These are phyloP conservation scores for Penaeus vannamei DNA, from an alignment of 1,140 invertebrate genomes.

Conservation along the genomic window DNA sequence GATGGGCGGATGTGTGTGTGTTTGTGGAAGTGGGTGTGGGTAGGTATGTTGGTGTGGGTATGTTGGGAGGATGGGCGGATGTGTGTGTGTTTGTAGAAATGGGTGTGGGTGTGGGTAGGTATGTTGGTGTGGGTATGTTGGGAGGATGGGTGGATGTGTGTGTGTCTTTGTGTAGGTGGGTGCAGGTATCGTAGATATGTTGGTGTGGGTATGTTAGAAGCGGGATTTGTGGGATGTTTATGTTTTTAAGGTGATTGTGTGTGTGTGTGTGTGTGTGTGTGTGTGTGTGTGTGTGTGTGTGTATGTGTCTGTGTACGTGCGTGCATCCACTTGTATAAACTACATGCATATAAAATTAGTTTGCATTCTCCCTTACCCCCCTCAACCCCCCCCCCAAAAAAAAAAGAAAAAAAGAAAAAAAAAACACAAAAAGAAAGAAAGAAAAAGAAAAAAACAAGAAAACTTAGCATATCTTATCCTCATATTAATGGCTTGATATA, in stretches of 20 bases:
- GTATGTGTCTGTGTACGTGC: constrained; percentile 30
- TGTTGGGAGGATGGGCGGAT: constrained; percentile 26
- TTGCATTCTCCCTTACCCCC: neutral
- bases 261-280: constrained; percentile 22
- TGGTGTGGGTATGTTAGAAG: neutral
- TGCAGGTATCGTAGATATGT: neutral
- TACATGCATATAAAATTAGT: neutral
- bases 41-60: constrained; percentile 19
- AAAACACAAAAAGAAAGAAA: too few relatives aligned
- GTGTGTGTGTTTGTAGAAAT: constrained; percentile 35
- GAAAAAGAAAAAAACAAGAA: too few relatives aligned
- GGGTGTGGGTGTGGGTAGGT: constrained; percentile 27
- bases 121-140: neutral
- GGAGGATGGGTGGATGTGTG: too few relatives aligned
- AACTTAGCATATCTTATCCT: too few relatives aligned
- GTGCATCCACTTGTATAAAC: neutral
- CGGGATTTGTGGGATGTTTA: neutral
- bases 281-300: constrained; percentile 43
- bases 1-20: constrained; percentile 34
- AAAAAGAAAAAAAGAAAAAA: too few relatives aligned
- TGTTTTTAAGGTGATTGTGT: too few relatives aligned
- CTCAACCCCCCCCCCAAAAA: too few relatives aligned
- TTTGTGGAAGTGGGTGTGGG: constrained; percentile 27
- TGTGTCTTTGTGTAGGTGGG: too few relatives aligned
- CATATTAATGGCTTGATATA: too few relatives aligned